Base-by-base conservation (phyloP, 1,140 invertebrate species). In the Cryptotermes secundus region DNA sequence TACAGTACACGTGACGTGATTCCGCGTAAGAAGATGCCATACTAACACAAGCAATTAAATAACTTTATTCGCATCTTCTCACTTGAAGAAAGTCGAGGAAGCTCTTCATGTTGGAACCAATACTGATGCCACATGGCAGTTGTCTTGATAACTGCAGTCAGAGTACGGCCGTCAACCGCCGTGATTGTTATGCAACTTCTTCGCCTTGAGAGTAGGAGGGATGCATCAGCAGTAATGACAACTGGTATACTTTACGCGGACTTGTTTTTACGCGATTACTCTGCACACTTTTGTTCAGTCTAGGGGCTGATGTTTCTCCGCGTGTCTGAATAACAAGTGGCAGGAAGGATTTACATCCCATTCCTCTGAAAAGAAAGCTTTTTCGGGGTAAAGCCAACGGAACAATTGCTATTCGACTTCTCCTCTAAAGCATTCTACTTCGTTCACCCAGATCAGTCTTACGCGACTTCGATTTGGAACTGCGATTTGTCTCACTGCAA, bases 341-440 rank as follows among this genome's bases (percentile, higher is more conserved):
- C n/a, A 72, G 59, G 59, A 26, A 72, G 59, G 59, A 72, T 72
- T 22, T 49, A 16, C 45, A 22, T 49, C 22, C 45, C 22, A 19
- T 49, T 72, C 31, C n/a, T 14, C 26, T 31, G 26, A 31, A 72
- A 72, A 72, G 14, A 1, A 3, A 49, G 59, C 59, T n/a, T 72
- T 26, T 59, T 59, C 26, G n/a, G 59, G 14, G 59, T 31, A 31
- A 26, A 72, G 59, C n/a, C 26, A 14, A 72, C 31, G n/a, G 59
- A 72, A 72, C 59, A 72, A 72, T 72, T 72, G 35, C 45, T 34
- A 85, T 49, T 26, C 81, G 34, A 3, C 19, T 38, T 24, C 26
- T 79, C 34, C 34, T 72, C 36, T 65, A 83, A 83, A 31, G 45
- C 42, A 65, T 35, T 83, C 81, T 72, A 45, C 83, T 82, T 84